phyloP scores from a whole-genome alignment of 2,888 invertebrate species.

The Aphidoletes aphidimyza region DNA sequence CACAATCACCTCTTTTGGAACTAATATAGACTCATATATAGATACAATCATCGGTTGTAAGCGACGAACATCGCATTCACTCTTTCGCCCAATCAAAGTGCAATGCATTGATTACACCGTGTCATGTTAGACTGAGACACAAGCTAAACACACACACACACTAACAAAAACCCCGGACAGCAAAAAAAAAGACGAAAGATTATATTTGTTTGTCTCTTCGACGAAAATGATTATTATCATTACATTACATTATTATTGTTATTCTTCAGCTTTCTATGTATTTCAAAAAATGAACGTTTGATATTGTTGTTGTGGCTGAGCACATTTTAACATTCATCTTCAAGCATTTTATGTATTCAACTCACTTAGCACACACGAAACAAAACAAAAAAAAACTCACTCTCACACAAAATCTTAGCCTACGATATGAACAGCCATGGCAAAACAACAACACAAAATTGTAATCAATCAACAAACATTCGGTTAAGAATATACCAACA shows the following conservation, averaged over 20 bases:
- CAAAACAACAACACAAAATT: not conserved
- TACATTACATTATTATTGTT: conserved; percentile 45
- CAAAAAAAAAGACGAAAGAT: not conserved
- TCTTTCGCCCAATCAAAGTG: conserved; percentile 10
- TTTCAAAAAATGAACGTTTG: conserved; percentile 8
- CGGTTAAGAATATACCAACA: not conserved
- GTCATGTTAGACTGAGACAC: not conserved
- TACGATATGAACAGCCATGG: not conserved
- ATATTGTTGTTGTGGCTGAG: conserved; percentile 35
- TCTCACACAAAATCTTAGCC: not conserved
- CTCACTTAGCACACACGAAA: not conserved
- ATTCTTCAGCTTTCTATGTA: not conserved
- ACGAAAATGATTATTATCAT: conserved; percentile 51
- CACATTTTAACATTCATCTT: conserved; percentile 43
- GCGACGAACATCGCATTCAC: not conserved
- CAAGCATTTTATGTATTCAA: conserved; percentile 30
- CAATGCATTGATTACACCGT: not conserved
- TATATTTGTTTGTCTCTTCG: conserved; percentile 49
- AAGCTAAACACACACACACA: too few relatives aligned
- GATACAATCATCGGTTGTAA: not conserved
- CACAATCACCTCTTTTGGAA: not conserved
- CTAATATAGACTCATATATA: not conserved
- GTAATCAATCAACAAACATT: conserved; percentile 49
- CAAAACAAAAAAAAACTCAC: not conserved
- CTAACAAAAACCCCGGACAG: not conserved